Percentiles rank a stretch among this genome's conserved stretches.
phyloP scores from a whole-genome alignment of 2,797 vertebrate species.

The Phalanger gymnotis region DNA sequence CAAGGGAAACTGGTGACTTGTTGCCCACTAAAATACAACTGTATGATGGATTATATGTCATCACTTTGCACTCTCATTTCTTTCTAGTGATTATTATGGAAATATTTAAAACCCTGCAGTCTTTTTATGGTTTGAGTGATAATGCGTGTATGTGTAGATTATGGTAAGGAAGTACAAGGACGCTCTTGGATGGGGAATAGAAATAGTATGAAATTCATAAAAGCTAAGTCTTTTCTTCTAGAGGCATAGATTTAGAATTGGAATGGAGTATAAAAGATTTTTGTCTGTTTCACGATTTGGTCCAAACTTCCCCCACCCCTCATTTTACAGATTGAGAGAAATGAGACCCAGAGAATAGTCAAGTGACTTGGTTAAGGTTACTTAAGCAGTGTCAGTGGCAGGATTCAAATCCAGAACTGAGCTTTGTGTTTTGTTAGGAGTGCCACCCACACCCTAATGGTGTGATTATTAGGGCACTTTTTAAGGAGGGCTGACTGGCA shows the following conservation, averaged over 20 bases:
- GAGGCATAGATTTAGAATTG: neutral
- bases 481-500: neutral
- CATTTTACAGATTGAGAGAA: neutral
- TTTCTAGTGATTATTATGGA: neutral
- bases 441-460: neutral
- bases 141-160: neutral
- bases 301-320: neutral
- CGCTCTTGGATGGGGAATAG: constrained; percentile 25
- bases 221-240: neutral
- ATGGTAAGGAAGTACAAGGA: neutral
- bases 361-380: neutral
- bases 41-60: neutral
- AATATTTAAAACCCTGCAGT: neutral
- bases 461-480: constrained; percentile 15
- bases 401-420: neutral
- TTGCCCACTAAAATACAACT: neutral
- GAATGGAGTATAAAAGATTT: neutral
- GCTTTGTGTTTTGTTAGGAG: neutral
- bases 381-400: neutral
- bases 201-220: constrained; percentile 3
- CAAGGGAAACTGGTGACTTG: constrained; percentile 14
- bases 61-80: neutral
- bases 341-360: neutral
- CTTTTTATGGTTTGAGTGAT: constrained; percentile 30
- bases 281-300: neutral